phyloP scores from a whole-genome alignment of 2,888 invertebrate genomes.

The Sminthurinus aureus region DNA sequence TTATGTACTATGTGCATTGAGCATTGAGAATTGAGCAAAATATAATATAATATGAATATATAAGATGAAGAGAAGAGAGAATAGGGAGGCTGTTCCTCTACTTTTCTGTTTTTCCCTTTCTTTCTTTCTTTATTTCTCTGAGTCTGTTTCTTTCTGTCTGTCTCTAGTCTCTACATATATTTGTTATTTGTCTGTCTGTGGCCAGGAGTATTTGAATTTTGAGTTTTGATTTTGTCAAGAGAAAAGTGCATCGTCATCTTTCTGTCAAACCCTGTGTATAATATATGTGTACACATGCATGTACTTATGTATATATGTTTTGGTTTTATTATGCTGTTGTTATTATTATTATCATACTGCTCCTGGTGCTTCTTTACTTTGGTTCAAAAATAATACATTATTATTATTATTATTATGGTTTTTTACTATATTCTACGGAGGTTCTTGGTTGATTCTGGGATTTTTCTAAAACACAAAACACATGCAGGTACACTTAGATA shows the following conservation, averaged over 20 bases:
- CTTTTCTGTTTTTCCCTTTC: neutral
- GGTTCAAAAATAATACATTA: no score
- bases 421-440: no score
- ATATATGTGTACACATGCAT: neutral
- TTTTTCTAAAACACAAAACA: no score
- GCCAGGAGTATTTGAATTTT: neutral
- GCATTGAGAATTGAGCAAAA: no score
- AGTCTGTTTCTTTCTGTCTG: neutral
- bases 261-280: conserved; percentile 12
- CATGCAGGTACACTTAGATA: no score
- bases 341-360: no score
- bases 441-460: no score
- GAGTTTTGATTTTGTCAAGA: neutral
- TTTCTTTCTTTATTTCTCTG: neutral
- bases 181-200: neutral
- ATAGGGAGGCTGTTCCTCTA: neutral
- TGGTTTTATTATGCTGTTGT: neutral
- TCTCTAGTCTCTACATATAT: no score
- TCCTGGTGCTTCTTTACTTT: no score
- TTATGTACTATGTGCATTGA: neutral
- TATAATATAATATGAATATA: neutral
- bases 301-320: neutral
- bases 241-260: conserved; percentile 20
- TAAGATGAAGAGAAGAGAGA: neutral
- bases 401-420: no score